A percentile compares a stretch with the other conserved stretches of the same genome.
Conservation (phyloP, 1,140 invertebrate genomes). For the Drosophila watanabei region DNA sequence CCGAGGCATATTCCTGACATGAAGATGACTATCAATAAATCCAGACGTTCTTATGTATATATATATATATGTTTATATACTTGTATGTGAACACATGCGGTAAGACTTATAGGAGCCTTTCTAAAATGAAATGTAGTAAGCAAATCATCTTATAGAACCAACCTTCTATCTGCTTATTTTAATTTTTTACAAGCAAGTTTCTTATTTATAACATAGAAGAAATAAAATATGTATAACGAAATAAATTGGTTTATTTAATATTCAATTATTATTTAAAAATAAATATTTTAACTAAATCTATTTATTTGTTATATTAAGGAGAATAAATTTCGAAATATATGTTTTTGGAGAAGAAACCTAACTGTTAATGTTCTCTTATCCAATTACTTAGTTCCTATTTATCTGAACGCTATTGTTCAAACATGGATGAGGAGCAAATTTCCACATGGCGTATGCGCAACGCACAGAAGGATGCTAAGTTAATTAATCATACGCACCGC, state of each 20-base stretch:
- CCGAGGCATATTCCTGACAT: slow-evolving; percentile 49
- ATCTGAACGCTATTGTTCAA: not conserved
- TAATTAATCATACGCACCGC: slow-evolving; percentile 76
- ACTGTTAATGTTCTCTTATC: not conserved
- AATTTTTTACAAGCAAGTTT: too few relatives aligned
- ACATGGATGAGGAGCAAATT: slow-evolving; percentile 21
- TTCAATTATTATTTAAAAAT: too few relatives aligned
- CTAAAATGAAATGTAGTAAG: not conserved
- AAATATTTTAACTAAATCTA: too few relatives aligned
- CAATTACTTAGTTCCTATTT: not conserved
- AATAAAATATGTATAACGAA: too few relatives aligned
- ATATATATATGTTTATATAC: not conserved
- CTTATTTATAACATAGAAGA: too few relatives aligned
- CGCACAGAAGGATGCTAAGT: slow-evolving; percentile 34
- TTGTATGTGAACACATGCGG: not conserved
- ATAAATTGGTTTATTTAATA: too few relatives aligned
- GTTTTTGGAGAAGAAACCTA: not conserved
- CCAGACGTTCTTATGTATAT: slow-evolving; percentile 7
- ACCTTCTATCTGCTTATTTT: too few relatives aligned
- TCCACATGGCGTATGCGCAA: slow-evolving; percentile 52
- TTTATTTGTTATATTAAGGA: not conserved
- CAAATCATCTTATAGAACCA: not conserved
- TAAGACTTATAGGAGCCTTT: not conserved
- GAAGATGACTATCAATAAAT: slow-evolving; percentile 55
- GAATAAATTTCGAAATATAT: not conserved